These are phyloP conservation scores for Plumapathes pennacea DNA, from an alignment of 92 coral and sea anemone genomes.

Conservation along the genomic window DNA sequence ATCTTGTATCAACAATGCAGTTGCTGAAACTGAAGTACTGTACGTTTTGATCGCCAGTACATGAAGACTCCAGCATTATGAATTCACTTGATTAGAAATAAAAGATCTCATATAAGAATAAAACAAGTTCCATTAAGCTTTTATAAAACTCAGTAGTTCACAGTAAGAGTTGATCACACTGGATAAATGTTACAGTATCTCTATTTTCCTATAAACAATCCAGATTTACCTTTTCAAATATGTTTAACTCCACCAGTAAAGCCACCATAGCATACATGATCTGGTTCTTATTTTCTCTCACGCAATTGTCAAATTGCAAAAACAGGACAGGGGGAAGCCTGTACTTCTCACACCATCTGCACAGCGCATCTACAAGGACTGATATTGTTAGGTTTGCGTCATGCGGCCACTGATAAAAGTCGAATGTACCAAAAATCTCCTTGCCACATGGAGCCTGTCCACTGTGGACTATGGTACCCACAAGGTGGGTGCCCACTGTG, in stretches of 20 bases:
- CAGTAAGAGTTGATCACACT: too few relatives aligned
- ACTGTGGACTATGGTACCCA: constrained; percentile 49
- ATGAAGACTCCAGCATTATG: too few relatives aligned
- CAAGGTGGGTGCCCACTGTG: constrained; percentile 53
- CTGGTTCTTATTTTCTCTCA: constrained; percentile 51
- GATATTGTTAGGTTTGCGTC: constrained; percentile 56
- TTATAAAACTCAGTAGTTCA: too few relatives aligned
- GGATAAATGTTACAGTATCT: too few relatives aligned
- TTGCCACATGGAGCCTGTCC: constrained; percentile 42
- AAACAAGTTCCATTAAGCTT: too few relatives aligned
- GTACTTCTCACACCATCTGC: constrained; percentile 19
- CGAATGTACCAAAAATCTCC: constrained; percentile 29
- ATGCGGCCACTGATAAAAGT: constrained; percentile 53
- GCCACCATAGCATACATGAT: constrained; percentile 30
- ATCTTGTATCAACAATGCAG: too few relatives aligned
- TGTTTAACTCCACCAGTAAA: constrained; percentile 29
- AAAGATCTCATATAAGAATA: too few relatives aligned
- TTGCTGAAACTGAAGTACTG: too few relatives aligned
- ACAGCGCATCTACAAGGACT: constrained; percentile 29
- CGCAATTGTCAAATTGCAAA: constrained; percentile 60
- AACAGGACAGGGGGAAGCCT: constrained; percentile 51
- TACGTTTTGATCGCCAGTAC: too few relatives aligned
- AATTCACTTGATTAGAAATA: too few relatives aligned
- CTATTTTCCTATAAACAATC: too few relatives aligned
- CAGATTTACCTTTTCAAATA: constrained; percentile 65